Conservation (phyloP, 2,113 vertebrate genomes). For the Odobenus rosmarus region DNA sequence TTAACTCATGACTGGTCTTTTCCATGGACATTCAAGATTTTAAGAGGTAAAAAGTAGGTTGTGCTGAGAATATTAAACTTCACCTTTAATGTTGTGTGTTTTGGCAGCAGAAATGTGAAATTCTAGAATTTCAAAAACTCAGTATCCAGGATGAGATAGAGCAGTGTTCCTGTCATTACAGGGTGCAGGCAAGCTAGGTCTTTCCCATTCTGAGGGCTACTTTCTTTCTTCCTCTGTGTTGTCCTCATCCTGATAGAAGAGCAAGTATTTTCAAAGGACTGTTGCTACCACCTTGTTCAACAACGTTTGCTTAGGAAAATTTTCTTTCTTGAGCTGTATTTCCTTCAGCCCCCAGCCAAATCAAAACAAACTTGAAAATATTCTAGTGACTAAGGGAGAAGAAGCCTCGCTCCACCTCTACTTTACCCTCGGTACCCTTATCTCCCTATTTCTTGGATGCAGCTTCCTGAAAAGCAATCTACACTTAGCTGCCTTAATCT, state of each 20-base stretch:
- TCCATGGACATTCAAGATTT: not conserved
- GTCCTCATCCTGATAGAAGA: not conserved
- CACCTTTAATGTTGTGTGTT: not conserved
- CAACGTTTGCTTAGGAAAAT: not conserved
- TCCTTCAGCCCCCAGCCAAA: not conserved
- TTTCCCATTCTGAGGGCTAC: not conserved
- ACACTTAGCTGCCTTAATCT: not conserved
- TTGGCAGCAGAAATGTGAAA: not conserved
- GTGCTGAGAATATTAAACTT: not conserved
- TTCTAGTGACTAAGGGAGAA: not conserved
- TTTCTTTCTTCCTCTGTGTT: not conserved
- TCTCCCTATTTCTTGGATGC: not conserved
- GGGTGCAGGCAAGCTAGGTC: not conserved
- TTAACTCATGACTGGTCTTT: not conserved
- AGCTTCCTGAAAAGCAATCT: not conserved
- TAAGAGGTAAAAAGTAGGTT: not conserved
- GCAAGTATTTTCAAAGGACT: not conserved
- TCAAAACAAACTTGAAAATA: slow-evolving; percentile 13
- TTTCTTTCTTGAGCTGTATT: not conserved
- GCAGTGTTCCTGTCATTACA: not conserved
- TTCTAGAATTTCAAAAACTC: slow-evolving; percentile 4
- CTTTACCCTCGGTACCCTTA: not conserved
- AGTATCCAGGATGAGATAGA: not conserved
- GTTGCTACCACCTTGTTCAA: not conserved
- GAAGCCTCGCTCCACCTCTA: not conserved